Base-by-base conservation (phyloP, 2,888 invertebrate species). In the Zeuzera pyrina region DNA sequence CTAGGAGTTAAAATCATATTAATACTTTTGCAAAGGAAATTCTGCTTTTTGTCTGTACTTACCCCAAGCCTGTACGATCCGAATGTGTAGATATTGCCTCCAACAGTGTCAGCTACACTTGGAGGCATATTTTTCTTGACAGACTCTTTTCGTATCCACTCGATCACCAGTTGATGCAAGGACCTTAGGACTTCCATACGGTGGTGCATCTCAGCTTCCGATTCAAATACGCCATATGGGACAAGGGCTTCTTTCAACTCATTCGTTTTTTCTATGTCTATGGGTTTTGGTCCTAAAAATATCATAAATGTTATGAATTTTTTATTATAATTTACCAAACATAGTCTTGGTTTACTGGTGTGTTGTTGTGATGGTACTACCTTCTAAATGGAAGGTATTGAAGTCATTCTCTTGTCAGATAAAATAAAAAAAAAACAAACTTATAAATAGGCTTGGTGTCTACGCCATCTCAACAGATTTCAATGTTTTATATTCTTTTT, bases 1-100 rank as follows among this genome's bases (percentile, higher is more conserved):
- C n/a, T n/a, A n/a, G n/a, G n/a, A n/a, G n/a, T n/a, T n/a, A n/a
- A n/a, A n/a, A n/a, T n/a, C n/a, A n/a, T n/a, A n/a, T n/a, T n/a
- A n/a, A n/a, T n/a, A n/a, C n/a, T n/a, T n/a, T n/a, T n/a, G n/a
- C n/a, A n/a, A n/a, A n/a, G n/a, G n/a, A n/a, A n/a, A n/a, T n/a
- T n/a, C n/a, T n/a, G n/a, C n/a, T n/a, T n/a, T n/a, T n/a, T n/a
- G n/a, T n/a, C n/a, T n/a, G n/a, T n/a, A 76, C 85, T 79, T 49
- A 88, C 98, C 51, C 99, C 94, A 48, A 94, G 87, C 45, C 95
- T 86, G 67, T 98, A 99, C 34, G 98, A 98, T 27, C 99, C 99
- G 74, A 99, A 99, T n/a, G 98, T 99, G 64, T 96, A 99, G 39
- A 99, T 96, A 81, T 98, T 98, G 2, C 99, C 99, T 12, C 98